Base-by-base conservation (phyloP, 2,888 invertebrate genomes). In the Syritta pipiens region DNA sequence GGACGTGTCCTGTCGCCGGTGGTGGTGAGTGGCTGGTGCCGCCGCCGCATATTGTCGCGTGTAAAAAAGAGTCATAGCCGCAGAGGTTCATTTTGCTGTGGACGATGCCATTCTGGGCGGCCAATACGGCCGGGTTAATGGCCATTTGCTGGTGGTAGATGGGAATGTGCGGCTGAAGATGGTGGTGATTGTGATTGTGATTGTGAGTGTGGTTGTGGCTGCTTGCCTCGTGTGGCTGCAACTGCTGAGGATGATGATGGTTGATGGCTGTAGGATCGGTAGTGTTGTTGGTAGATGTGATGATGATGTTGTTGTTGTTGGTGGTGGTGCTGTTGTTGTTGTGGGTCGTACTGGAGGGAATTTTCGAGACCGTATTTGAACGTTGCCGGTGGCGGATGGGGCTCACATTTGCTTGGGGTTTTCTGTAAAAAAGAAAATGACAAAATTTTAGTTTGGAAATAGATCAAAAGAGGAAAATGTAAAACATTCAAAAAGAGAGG, bases 71-170 rank as follows among this genome's bases (percentile, higher is more conserved):
- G 84, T 92, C 92, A 84, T 92, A 92, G 81, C 89, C 89, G 81
- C 90, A 90, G 24, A 89, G 86, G 85, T 90, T 90, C 81, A 88
- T 85, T 85, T 89, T 89, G 71, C 86, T 86, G 82, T 85, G 86
- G 26, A 84, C 91, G 83, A 84, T 84, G 79, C 86, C 85, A 72
- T 81, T 68, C 83, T 86, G 86, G 17, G 87, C 86, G 42, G 87
- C 85, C 69, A 91, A 87, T 4, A 91, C 91, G 72, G 91, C 91
- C 9, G 91, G 91, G 72, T 91, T 91, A 84, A 90, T 90, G 81
- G 92, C 92, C 85, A 92, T 85, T 85, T 92, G 92, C 81, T 92
- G 89, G 84, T 92, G 92, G 84, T 92, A 92, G 81, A 91, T 90
- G 81, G 81, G 92, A 90, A 87, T 91, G 89, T 83, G 92, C 71